These are phyloP conservation scores for Heliconius sara DNA, from an alignment of 2,888 invertebrate species.

Conservation along the genomic window DNA sequence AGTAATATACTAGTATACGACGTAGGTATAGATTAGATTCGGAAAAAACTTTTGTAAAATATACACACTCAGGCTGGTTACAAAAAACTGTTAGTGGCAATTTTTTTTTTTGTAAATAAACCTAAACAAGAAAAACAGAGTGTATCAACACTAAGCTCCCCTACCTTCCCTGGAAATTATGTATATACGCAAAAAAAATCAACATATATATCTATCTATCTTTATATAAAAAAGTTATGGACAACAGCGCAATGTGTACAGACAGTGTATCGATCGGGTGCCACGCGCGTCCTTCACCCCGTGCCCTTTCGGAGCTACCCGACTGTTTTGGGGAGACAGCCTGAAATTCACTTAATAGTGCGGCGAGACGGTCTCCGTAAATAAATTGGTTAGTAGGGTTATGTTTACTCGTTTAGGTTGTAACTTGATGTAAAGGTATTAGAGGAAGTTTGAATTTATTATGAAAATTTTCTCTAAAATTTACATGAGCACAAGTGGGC, in stretches of 20 bases:
- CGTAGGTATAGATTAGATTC: too few species aligned
- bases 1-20: too few species aligned
- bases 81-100: too few species aligned
- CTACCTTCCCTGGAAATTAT: too few species aligned
- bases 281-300: constrained; percentile 77
- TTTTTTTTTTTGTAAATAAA: too few species aligned
- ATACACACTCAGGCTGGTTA: too few species aligned
- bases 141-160: too few species aligned
- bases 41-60: too few species aligned
- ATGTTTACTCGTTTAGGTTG: constrained; percentile 18
- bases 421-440: not conserved
- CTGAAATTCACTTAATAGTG: constrained; percentile 11
- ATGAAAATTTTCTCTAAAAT: not conserved
- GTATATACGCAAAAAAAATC: too few species aligned
- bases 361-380: constrained; percentile 25
- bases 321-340: constrained; percentile 55
- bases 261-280: constrained; percentile 71
- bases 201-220: not conserved
- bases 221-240: constrained; percentile 13
- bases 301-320: constrained; percentile 71
- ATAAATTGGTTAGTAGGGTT: constrained; percentile 21
- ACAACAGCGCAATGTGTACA: constrained; percentile 24
- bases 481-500: not conserved
- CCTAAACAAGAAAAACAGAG: too few species aligned
- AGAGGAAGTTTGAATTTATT: not conserved